Conservation (phyloP, 2,113 vertebrate species). For the Pogonocichla stellata region DNA sequence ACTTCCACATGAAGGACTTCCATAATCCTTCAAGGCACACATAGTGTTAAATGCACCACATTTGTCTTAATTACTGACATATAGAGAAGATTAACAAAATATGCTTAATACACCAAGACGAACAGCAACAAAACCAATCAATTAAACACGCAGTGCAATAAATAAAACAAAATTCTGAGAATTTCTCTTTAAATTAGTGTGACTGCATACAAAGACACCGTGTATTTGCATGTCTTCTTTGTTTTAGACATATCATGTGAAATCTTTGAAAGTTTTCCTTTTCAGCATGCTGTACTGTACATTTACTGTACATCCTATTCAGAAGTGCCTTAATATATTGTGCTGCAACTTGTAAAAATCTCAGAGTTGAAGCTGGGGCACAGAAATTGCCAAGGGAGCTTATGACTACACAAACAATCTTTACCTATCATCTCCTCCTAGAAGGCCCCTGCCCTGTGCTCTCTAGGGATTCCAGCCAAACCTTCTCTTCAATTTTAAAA, state of each 20-base stretch:
- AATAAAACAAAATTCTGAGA: not conserved
- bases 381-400: not conserved
- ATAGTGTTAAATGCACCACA: not conserved
- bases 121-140: conserved; percentile 34
- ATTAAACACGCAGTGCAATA: conserved; percentile 22
- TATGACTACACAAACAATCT: not conserved
- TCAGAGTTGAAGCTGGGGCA: not conserved
- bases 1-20: not conserved
- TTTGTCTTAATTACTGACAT: not conserved
- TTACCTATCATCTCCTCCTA: not conserved
- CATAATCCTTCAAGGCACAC: not conserved
- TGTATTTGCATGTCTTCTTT: not conserved
- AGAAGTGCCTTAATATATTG: not conserved
- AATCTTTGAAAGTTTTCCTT: not conserved
- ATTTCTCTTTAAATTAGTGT: not conserved
- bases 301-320: not conserved
- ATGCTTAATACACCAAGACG: not conserved
- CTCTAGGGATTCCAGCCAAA: not conserved
- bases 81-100: not conserved
- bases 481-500: not conserved
- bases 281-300: not conserved
- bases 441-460: not conserved
- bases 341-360: not conserved
- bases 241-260: not conserved
- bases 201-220: not conserved